Base-by-base conservation (phyloP, 2,888 invertebrate species). In the Amorpha juglandis region DNA sequence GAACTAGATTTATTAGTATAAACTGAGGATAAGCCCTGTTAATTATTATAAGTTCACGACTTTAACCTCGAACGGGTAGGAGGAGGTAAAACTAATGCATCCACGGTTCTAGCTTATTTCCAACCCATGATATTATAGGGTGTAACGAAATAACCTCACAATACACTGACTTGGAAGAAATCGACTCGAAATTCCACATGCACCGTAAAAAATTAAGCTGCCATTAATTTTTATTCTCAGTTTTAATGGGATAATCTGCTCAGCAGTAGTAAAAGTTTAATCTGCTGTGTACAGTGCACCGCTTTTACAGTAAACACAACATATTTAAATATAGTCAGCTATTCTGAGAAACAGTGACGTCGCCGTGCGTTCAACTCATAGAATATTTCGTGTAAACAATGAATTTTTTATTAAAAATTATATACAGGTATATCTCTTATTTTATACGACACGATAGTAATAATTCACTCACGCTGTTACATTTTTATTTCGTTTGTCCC, bases 291-390 rank as follows among this genome's bases (percentile, higher is more conserved):
- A 63, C 47, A 63, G 47, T 63, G 16, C 45, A 47, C 47, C 14
- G 33, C 45, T 33, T 47, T 27, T 62, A 62, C 62, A 62, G 42
- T 62, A 48, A 47, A 48, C 48, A 33, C n/a, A 63, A 63, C 62
- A 63, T 9, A 33, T 63, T 63, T 63, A 63, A 47, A 63, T 63
- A 47, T 63, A 63, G 48, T 48, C 9, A 42, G 27, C 62, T 63
- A 63, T 63, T 63, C 48, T 27, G 9, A 45, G 45, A 63, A n/a
- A 6, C 48, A 63, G 62, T 63, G 62, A 63, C 62, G 62, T 27
- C 21, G 27, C 45, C 27, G 62, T 33, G 48, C 62, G 48, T 63
- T 63, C 62, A 63, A 63, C 62, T 63, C 62, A 27, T 16, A 9
- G 19, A 38, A 27, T 38, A 47, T 47, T 48, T 33, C 4, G 27